Percentiles rank a stretch among this genome's conserved stretches.
phyloP scores from a whole-genome alignment of 2,888 invertebrate species.

The Keiferia lycopersicella region DNA sequence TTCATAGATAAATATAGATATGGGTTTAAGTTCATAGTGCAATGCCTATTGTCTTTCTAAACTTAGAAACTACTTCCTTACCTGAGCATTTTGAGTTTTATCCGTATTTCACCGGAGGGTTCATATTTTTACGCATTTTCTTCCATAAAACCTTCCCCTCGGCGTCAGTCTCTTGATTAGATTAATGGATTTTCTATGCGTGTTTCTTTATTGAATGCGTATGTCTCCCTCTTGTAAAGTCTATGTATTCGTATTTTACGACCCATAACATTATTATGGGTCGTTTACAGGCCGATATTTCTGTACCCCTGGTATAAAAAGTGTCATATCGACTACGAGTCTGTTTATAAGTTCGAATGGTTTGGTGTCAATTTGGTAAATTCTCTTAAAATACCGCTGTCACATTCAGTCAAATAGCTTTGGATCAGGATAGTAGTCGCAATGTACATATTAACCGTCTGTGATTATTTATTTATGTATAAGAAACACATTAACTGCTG shows the following conservation, averaged over 20 bases:
- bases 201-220: slow-evolving; percentile 13
- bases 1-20: background rate
- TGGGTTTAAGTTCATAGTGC: background rate
- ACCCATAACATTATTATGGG: slow-evolving; percentile 2
- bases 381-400: too few species aligned
- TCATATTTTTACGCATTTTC: too few species aligned
- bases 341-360: background rate
- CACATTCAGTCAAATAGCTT: too few species aligned
- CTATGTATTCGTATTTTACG: slow-evolving; percentile 5
- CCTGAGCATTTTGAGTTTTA: too few species aligned
- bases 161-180: background rate
- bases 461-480: too few species aligned
- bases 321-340: background rate
- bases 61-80: too few species aligned
- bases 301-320: slow-evolving; percentile 20
- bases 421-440: too few species aligned
- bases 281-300: slow-evolving; percentile 23
- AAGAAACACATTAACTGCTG: too few species aligned
- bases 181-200: background rate
- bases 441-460: too few species aligned
- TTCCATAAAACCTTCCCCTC: too few species aligned
- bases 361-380: too few species aligned
- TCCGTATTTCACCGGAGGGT: too few species aligned
- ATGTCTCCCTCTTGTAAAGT: background rate
- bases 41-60: background rate